phyloP scores from a whole-genome alignment of 1,140 invertebrate species.

The Bombus ignitus region DNA sequence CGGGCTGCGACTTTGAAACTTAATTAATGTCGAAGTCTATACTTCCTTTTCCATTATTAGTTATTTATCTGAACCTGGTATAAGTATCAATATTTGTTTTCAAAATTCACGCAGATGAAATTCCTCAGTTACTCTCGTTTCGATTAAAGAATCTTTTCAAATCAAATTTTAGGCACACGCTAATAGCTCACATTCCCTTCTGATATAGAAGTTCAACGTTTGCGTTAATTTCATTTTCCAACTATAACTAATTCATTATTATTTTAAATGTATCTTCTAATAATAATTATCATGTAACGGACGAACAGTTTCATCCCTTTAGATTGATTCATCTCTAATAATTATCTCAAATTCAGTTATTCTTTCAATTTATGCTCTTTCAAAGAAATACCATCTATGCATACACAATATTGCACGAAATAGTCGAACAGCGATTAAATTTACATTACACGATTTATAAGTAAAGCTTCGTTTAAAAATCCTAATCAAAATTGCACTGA shows the following conservation, averaged over 20 bases:
- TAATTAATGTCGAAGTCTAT: neutral
- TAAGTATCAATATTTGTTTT: neutral
- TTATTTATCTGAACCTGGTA: neutral
- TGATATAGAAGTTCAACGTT: neutral
- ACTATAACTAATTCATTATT: neutral
- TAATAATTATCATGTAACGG: neutral
- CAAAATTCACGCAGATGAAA: no score
- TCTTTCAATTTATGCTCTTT: neutral
- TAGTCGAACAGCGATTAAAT: no score
- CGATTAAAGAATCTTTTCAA: neutral
- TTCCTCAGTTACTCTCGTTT: neutral
- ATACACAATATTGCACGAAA: no score
- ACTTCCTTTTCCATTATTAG: neutral
- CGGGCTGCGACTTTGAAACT: neutral
- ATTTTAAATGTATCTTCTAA: no score
- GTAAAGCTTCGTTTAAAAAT: no score
- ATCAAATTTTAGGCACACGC: neutral
- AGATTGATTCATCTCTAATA: no score
- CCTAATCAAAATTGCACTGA: no score
- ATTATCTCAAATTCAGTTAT: no score
- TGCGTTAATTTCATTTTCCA: no score
- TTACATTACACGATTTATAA: no score
- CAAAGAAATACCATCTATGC: no score
- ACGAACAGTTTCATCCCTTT: neutral
- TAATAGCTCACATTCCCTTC: neutral